Evolutionary conservation across 2,797 vertebrate species (phyloP), one percentile per base, ranked within the genome.

Genomic region (Thripadectes ignobilis): DNA sequence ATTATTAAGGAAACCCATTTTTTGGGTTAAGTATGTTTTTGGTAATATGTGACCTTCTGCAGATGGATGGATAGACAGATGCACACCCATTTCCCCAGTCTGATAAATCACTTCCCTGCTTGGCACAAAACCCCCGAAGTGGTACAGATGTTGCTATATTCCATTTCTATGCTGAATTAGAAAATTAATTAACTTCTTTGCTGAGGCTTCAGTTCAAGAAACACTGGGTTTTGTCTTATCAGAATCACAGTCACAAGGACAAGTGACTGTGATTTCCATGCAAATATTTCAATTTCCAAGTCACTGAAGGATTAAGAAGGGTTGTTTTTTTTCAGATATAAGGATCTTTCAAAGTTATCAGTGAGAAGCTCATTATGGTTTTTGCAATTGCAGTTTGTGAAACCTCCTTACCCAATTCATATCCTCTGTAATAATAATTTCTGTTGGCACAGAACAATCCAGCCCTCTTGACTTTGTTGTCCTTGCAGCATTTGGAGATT

Each of bases 261-360:
- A 88, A 88, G 57, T 2, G 11, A 54, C 39, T 54, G 30, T 65
- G 43, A 66, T 82, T 85, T 90, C 68, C 48, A 48, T 74, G 29
- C 39, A 88, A 94, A 74, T 90, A 87, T 63, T 87, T 78, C 54
- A 46, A 23, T 88, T 92, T 89, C 81, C 32, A 72, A 68, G 58
- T 65, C 36, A 67, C 0, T 90, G 52, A 85, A 85, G 69, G 81
- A 62, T 66, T 73, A 41, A 54, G 30, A 62, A 24, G 19, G 43
- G 18, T 43, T 41, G 29, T 43, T 45, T 72, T 90, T 49, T 83
- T 74, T 77, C 65, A 84, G 36, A 46, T 54, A 32, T 43, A 36
- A 74, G 45, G 11, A 55, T 54, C 69, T 62, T 94, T 75, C 55
- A 78, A 69, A 92, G 46, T 74, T 85, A 69, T 62, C 66, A 71